Percentiles rank a stretch among this genome's conserved stretches.
Conservation (phyloP, 2,797 vertebrate genomes). For the Syngnathus acus region DNA sequence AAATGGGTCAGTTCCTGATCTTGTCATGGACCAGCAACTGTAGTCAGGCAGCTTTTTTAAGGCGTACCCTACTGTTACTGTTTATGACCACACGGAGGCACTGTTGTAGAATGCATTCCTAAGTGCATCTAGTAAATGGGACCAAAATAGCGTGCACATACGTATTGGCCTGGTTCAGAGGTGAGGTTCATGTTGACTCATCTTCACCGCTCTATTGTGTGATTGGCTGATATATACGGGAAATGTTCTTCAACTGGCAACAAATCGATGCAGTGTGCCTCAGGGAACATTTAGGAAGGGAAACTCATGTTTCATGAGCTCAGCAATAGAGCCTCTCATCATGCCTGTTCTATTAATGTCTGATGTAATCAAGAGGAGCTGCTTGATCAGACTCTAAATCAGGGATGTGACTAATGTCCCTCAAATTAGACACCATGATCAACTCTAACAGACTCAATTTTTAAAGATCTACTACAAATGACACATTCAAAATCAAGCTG, state of each 20-base stretch:
- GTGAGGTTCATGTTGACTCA: conserved; percentile 42
- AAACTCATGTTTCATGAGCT: background rate
- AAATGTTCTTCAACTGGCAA: conserved; percentile 17
- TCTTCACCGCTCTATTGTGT: conserved; percentile 23
- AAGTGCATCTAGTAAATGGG: conserved; percentile 29
- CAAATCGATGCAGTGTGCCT: conserved; percentile 19
- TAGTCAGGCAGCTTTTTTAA: conserved; percentile 11
- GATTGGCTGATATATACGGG: conserved; percentile 16
- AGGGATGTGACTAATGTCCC: conserved; percentile 10
- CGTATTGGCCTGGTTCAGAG: background rate
- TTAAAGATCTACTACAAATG: background rate
- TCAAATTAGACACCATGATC: background rate
- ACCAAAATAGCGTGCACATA: conserved; percentile 1
- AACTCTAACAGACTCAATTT: background rate
- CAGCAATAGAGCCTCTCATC: background rate
- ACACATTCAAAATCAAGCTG: background rate
- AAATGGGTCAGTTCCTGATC: no score
- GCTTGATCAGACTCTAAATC: conserved; percentile 20
- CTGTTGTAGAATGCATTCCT: conserved; percentile 14
- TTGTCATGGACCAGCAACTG: no score
- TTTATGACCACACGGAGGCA: conserved; percentile 18
- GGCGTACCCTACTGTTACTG: conserved; percentile 2
- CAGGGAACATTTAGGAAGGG: conserved; percentile 12
- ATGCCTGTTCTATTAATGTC: conserved; percentile 18
- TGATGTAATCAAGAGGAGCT: conserved; percentile 24